phyloP scores from a whole-genome alignment of 2,113 vertebrate genomes.

The Heliornis fulica region DNA sequence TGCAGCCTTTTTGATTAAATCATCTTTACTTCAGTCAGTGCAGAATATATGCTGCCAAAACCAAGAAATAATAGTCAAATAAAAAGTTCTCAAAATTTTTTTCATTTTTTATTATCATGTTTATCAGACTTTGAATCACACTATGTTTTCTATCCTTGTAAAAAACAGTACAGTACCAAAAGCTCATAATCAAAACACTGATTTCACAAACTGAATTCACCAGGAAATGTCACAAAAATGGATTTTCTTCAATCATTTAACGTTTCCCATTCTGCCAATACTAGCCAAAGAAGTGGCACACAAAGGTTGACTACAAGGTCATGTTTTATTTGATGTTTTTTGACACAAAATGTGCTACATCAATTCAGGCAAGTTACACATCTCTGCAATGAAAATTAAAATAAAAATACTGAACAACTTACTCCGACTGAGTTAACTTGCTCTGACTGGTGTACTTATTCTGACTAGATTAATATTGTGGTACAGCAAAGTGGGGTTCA shows the following conservation, averaged over 20 bases:
- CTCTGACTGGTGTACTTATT: neutral
- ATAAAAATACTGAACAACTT: neutral
- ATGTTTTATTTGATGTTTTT: neutral
- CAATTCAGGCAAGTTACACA: neutral
- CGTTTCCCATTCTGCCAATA: neutral
- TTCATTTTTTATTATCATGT: neutral
- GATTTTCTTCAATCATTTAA: neutral
- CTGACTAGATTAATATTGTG: neutral
- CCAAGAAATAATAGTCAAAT: neutral
- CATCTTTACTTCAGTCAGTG: neutral
- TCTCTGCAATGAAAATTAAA: neutral
- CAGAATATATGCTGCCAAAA: neutral
- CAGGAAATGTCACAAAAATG: neutral
- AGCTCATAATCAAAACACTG: neutral
- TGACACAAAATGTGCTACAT: neutral
- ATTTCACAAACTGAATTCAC: neutral
- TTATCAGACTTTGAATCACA: neutral
- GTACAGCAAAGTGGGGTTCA: accelerated
- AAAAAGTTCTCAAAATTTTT: neutral
- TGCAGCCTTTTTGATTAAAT: neutral
- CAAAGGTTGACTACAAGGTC: neutral
- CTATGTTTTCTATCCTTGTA: neutral
- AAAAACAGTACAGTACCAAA: neutral
- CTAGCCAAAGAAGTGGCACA: neutral
- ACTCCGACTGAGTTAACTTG: neutral